A percentile compares a stretch with the other conserved stretches of the same genome.
Conservation (phyloP, 2,797 vertebrate genomes). For the Simalia tracyae region DNA sequence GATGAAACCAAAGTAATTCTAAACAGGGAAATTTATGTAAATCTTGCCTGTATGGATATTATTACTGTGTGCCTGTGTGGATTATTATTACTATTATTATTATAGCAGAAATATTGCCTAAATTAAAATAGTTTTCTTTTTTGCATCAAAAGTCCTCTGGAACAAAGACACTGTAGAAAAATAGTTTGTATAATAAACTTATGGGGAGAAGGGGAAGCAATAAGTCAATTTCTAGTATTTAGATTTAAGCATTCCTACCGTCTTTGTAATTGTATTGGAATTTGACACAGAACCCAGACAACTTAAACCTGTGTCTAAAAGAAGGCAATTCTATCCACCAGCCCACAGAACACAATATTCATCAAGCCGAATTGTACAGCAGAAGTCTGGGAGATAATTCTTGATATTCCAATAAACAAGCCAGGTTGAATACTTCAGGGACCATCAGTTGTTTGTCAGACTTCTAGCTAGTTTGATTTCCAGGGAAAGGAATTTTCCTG, state of each 20-base stretch:
- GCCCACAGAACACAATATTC: neutral
- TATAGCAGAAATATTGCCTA: neutral
- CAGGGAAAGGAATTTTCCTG: neutral
- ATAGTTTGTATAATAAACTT: neutral
- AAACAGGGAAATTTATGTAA: neutral
- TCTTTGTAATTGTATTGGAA: neutral
- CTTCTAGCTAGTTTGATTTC: neutral
- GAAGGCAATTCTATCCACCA: neutral
- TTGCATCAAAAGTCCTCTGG: neutral
- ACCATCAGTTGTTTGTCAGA: too few species aligned
- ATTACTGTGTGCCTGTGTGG: neutral
- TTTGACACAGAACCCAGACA: neutral
- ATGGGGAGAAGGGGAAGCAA: neutral
- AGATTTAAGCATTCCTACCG: neutral
- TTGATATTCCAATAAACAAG: neutral
- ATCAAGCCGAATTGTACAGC: neutral
- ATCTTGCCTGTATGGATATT: neutral
- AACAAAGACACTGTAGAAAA: neutral
- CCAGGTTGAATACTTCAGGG: neutral
- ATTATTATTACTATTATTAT: neutral
- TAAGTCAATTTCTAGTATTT: neutral
- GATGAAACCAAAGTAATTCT: neutral
- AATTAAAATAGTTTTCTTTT: neutral
- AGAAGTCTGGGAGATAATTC: neutral
- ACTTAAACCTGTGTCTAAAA: neutral